Evolutionary conservation across 2,797 vertebrate genomes (phyloP).

Genomic region (Pogonophryne albipinna): DNA sequence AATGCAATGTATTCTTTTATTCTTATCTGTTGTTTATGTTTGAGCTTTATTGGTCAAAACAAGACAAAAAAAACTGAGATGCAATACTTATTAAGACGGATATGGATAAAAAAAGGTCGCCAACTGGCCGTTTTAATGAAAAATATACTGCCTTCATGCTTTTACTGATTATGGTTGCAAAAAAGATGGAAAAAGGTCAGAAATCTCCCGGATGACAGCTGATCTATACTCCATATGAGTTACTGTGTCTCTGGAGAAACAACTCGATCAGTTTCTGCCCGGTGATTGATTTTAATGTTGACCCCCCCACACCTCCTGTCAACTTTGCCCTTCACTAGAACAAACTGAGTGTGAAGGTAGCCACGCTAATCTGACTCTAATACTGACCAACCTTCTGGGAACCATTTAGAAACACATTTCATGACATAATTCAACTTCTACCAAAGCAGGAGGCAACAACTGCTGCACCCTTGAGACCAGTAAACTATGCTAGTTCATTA

Average conservation of each 20-base stretch:
- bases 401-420: background rate
- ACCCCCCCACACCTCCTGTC: constrained; percentile 38
- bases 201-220: constrained; percentile 52
- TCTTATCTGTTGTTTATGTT: background rate
- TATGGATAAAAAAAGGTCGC: background rate
- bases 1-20: too few relatives aligned
- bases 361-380: background rate
- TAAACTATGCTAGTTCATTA: background rate
- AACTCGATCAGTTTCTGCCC: constrained; percentile 56
- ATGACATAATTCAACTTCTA: background rate
- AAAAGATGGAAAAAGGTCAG: constrained; percentile 19
- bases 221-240: constrained; percentile 59
- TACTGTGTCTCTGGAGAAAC: constrained; percentile 28
- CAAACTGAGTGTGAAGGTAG: constrained; percentile 42
- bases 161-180: constrained; percentile 17
- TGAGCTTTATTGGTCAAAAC: background rate
- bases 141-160: constrained; percentile 9
- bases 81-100: background rate
- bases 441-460: background rate
- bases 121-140: constrained; percentile 26
- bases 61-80: background rate
- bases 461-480: background rate
- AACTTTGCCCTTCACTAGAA: constrained; percentile 65
- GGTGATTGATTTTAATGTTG: constrained; percentile 61
- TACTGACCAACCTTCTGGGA: background rate